Conservation (phyloP, 1,140 invertebrate species). For the Lordiphosa clarofinis region DNA sequence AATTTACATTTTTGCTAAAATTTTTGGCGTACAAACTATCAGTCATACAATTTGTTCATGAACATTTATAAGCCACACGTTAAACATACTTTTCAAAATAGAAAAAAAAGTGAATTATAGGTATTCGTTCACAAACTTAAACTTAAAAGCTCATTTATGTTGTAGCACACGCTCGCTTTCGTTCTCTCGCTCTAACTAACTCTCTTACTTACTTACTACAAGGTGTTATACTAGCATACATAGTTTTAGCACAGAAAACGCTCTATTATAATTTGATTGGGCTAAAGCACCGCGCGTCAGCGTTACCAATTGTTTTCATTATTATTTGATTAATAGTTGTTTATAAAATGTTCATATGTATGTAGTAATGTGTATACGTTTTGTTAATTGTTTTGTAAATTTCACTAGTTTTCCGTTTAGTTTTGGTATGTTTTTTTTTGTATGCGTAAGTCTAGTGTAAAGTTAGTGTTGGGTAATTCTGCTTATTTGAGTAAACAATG, state of each 20-base stretch:
- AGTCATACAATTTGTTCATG: conserved; percentile 69
- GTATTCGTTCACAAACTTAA: conserved; percentile 12
- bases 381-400: conserved; percentile 71
- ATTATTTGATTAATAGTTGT: conserved; percentile 2
- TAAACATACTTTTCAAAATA: conserved; percentile 28
- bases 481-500: too few relatives aligned
- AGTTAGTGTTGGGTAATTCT: too few relatives aligned
- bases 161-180: too few relatives aligned
- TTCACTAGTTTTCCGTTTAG: conserved; percentile 58
- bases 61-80: conserved; percentile 54
- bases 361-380: conserved; percentile 26
- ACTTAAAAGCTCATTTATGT: conserved; percentile 13
- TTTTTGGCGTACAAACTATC: conserved; percentile 75
- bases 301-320: conserved; percentile 42
- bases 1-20: conserved; percentile 63
- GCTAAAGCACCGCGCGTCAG: conserved; percentile 72
- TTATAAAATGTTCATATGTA: conserved; percentile 33
- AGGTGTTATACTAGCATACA: conserved; percentile 42
- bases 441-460: conserved; percentile 16
- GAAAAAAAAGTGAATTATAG: conserved; percentile 15
- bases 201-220: conserved; percentile 26
- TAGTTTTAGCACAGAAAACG: conserved; percentile 34
- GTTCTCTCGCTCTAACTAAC: conserved; percentile 15
- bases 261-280: conserved; percentile 31
- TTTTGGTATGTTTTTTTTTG: conserved; percentile 35